These are phyloP conservation scores for Julus scanicus DNA, from an alignment of 2,888 invertebrate genomes.

Conservation along the genomic window DNA sequence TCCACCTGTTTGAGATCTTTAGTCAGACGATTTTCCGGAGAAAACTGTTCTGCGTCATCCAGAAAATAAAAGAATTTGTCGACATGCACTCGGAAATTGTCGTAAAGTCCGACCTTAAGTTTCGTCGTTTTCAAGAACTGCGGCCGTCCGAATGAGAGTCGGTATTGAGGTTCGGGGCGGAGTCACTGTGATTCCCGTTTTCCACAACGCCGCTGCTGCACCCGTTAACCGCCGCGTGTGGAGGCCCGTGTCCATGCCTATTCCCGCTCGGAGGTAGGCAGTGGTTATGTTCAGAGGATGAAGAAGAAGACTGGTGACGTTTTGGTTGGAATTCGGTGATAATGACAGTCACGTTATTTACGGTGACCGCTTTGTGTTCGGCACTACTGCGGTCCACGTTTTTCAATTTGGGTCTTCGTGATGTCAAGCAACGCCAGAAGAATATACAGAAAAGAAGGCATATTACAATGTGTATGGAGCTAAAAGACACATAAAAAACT, in stretches of 20 bases:
- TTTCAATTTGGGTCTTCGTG: slow-evolving; percentile 78
- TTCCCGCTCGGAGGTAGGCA: slow-evolving; percentile 30
- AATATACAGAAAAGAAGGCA: neutral
- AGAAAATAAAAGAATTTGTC: neutral
- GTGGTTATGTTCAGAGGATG: slow-evolving; percentile 44
- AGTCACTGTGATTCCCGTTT: slow-evolving; percentile 58
- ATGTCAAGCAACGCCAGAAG: slow-evolving; percentile 58
- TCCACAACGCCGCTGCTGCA: slow-evolving; percentile 45
- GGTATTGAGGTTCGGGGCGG: slow-evolving; percentile 51
- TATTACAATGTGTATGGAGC: slow-evolving; percentile 28
- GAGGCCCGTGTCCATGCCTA: neutral
- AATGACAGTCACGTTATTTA: slow-evolving; percentile 95
- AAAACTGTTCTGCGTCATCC: neutral
- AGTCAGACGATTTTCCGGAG: slow-evolving; percentile 14
- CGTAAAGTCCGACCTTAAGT: slow-evolving; percentile 1
- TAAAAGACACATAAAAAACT: too few species aligned
- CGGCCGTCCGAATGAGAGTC: slow-evolving; percentile 58
- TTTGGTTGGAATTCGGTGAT: slow-evolving; percentile 81
- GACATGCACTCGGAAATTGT: slow-evolving; percentile 12
- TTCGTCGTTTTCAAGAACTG: slow-evolving; percentile 55
- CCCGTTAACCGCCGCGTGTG: neutral
- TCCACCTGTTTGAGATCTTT: slow-evolving; percentile 5
- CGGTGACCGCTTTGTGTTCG: slow-evolving; percentile 93
- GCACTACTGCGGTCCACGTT: slow-evolving; percentile 93
- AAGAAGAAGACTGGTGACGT: slow-evolving; percentile 52